A percentile compares a stretch with the other conserved stretches of the same genome.
phyloP scores from a whole-genome alignment of 2,113 vertebrate species.

The Xiphias gladius region DNA sequence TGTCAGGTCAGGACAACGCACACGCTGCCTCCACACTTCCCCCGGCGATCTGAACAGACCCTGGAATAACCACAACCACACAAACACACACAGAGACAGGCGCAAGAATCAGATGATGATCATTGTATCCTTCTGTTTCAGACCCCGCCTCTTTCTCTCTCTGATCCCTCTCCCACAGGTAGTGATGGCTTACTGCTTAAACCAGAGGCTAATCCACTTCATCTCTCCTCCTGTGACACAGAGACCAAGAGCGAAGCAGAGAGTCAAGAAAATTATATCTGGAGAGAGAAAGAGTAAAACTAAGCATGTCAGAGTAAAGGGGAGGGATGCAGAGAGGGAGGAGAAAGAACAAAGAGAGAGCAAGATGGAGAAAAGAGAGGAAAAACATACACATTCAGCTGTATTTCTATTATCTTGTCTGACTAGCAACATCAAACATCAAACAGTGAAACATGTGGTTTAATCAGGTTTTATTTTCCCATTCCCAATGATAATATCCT shows the following conservation, averaged over 20 bases:
- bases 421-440: not conserved
- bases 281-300: slow-evolving; percentile 6
- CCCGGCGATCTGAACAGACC: slow-evolving; percentile 85
- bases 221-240: slow-evolving; percentile 45
- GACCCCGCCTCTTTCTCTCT: slow-evolving; percentile 26
- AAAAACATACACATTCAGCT: not conserved
- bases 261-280: slow-evolving; percentile 8
- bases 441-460: not conserved
- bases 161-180: slow-evolving; percentile 63
- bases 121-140: slow-evolving; percentile 42
- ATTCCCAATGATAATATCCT: not conserved
- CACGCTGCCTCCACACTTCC: slow-evolving; percentile 87
- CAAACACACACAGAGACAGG: slow-evolving; percentile 41
- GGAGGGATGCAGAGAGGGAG: not conserved
- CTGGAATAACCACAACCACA: slow-evolving; percentile 78
- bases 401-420: not conserved
- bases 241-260: slow-evolving; percentile 15
- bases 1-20: slow-evolving; percentile 87
- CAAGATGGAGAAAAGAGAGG: not conserved
- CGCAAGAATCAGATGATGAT: slow-evolving; percentile 55
- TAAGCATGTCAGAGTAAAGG: not conserved
- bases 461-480: not conserved
- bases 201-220: slow-evolving; percentile 57
- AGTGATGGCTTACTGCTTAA: slow-evolving; percentile 60
- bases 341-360: not conserved